Conservation (phyloP, 2,888 invertebrate species). For the Epirrhoe tristata region DNA sequence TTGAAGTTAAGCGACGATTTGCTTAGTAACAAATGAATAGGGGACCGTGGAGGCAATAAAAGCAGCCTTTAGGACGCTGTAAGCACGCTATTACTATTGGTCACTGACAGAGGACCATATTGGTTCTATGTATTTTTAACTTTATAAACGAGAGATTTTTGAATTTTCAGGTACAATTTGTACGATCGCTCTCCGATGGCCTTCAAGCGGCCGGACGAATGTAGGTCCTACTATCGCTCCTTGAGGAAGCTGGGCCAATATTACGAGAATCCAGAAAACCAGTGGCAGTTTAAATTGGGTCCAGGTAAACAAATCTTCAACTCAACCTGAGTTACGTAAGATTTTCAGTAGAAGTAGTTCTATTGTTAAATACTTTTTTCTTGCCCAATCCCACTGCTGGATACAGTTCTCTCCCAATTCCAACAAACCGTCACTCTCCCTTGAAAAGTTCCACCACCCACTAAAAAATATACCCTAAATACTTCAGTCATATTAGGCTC, state of each 20-base stretch:
- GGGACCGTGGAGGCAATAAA: too few species aligned
- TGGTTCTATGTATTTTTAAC: not conserved
- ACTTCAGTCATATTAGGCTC: not conserved
- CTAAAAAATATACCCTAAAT: too few species aligned
- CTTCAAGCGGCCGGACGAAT: conserved; percentile 70
- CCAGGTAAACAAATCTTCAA: conserved; percentile 75
- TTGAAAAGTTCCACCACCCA: not conserved
- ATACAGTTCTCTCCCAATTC: too few species aligned
- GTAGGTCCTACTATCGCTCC: conserved; percentile 87
- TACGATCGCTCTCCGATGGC: conserved; percentile 90
- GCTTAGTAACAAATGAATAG: too few species aligned
- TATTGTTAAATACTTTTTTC: too few species aligned
- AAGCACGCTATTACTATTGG: too few species aligned
- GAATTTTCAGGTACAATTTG: conserved; percentile 86
- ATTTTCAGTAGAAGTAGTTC: too few species aligned
- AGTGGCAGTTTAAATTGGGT: conserved; percentile 85
- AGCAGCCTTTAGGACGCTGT: too few species aligned
- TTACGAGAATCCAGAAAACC: conserved; percentile 77
- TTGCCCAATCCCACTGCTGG: not conserved
- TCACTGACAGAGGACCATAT: too few species aligned
- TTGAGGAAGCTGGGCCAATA: conserved; percentile 81
- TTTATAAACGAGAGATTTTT: not conserved
- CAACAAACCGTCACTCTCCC: too few species aligned
- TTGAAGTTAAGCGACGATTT: too few species aligned
- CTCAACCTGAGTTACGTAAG: not conserved